These are phyloP conservation scores for Eulimnadia texana DNA, from an alignment of 1,140 invertebrate species.

Conservation along the genomic window DNA sequence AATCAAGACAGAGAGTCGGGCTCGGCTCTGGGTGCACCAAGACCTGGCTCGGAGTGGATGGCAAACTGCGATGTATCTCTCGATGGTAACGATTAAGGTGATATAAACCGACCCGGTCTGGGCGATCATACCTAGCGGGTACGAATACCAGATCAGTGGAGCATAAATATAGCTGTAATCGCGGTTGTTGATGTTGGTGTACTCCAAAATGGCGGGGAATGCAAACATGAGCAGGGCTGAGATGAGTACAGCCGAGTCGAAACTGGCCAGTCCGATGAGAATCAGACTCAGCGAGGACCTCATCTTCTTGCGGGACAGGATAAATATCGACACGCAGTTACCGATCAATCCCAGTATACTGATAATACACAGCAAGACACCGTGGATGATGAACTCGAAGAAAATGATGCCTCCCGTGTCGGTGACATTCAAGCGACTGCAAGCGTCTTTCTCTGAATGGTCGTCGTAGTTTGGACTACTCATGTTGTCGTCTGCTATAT, in stretches of 20 bases:
- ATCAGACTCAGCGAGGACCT: conserved; percentile 85
- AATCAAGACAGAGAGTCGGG: conserved; percentile 65
- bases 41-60: conserved; percentile 75
- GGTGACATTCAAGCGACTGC: neutral
- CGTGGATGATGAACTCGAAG: neutral
- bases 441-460: neutral
- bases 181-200: conserved; percentile 52
- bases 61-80: conserved; percentile 91
- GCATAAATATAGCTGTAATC: conserved; percentile 63
- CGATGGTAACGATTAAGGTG: conserved; percentile 86
- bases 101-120: conserved; percentile 61
- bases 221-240: conserved; percentile 76
- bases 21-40: conserved; percentile 78
- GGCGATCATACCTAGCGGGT: conserved; percentile 70
- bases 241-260: conserved; percentile 76
- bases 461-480: neutral
- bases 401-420: neutral
- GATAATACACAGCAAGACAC: neutral
- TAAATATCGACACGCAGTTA: conserved; percentile 77
- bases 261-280: conserved; percentile 69
- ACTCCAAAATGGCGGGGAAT: conserved; percentile 64
- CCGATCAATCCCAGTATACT: conserved; percentile 64
- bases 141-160: conserved; percentile 65
- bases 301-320: conserved; percentile 82
- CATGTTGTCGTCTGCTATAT: too few species aligned